Conservation (phyloP, 1,140 invertebrate genomes). For the honey bee (Apis mellifera) region DNA sequence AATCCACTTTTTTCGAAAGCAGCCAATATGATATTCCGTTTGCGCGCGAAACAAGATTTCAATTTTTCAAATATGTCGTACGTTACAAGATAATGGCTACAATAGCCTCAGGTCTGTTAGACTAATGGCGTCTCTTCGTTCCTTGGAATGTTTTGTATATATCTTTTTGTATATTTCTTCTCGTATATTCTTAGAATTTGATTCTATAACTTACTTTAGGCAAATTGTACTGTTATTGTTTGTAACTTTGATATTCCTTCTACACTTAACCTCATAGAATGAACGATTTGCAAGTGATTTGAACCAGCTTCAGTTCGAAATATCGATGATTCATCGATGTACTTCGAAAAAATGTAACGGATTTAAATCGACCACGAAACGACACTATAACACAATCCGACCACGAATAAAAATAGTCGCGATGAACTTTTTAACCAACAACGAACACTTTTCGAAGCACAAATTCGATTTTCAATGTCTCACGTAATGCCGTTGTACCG, state of each 20-base stretch:
- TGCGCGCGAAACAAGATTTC: conserved; percentile 32
- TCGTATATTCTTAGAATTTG: not conserved
- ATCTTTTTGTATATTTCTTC: too few relatives aligned
- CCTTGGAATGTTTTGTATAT: not conserved
- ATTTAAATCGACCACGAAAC: not conserved
- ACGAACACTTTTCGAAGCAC: conserved; percentile 13
- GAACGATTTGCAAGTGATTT: not conserved
- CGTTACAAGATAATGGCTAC: not conserved
- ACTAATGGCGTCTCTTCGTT: not conserved
- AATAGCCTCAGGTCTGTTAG: not conserved
- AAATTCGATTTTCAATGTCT: not conserved
- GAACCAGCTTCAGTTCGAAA: not conserved
- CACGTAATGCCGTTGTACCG: not conserved
- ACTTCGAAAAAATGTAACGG: not conserved
- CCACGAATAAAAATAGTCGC: conserved; percentile 16
- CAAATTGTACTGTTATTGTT: not conserved
- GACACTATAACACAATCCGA: conserved; percentile 40
- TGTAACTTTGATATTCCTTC: not conserved
- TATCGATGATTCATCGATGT: not conserved
- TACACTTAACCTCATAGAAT: not conserved
- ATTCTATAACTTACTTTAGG: not conserved
- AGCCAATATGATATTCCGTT: not conserved
- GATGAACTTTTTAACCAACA: not conserved
- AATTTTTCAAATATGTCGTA: not conserved
- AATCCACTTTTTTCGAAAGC: not conserved